Evolutionary conservation across 2,888 invertebrate genomes (phyloP), one percentile per base, ranked within the genome.

Genomic region (Cosmorhoe ocellata): DNA sequence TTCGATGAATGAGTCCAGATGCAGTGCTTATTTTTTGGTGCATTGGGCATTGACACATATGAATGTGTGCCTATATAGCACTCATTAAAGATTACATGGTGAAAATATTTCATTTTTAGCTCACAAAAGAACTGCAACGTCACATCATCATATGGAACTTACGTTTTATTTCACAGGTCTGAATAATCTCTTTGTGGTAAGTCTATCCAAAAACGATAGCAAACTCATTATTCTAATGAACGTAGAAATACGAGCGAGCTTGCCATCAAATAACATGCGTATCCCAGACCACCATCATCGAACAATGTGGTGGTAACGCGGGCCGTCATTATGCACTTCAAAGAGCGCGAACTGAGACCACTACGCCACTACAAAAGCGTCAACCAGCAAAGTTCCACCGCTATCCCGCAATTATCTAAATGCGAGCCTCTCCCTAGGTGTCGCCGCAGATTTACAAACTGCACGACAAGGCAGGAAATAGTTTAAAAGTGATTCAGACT

Each of bases 331-430:
- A 82, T 72, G 74, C 69, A 76, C 76, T 77, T 79, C 80, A 83
- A 84, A 81, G 75, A 77, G 74, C 71, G 72, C 68, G 72, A 75
- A 69, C 72, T 65, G 53, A 46, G 62, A 62, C 62, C 66, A 65
- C 66, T 64, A 76, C 86, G 62, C 62, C 66, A 65, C 66, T 64
- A 76, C 86, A 82, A 84, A 81, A 78, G 74, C 78, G 67, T 59
- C 72, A 63, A 69, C 71, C 74, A 70, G 76, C 81, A 73, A 76
- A 79, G 80, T 79, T 77, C 74, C 72, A 61, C 63, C 67, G 71
- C 78, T 79, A 80, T 81, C 78, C 82, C 68, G 79, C 82, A 84
- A 87, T 88, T 85, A 88, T 87, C 85, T 84, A 85, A 87, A 87
- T 88, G 85, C 74, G 67, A 69, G 64, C n/a, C n/a, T 61, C 67